A percentile compares a stretch with the other conserved stretches of the same genome.
These are phyloP conservation scores for Chondrilla cf. caribensis DNA, from an alignment of 37 sponge, comb jelly and placozoan species.

Conservation along the genomic window DNA sequence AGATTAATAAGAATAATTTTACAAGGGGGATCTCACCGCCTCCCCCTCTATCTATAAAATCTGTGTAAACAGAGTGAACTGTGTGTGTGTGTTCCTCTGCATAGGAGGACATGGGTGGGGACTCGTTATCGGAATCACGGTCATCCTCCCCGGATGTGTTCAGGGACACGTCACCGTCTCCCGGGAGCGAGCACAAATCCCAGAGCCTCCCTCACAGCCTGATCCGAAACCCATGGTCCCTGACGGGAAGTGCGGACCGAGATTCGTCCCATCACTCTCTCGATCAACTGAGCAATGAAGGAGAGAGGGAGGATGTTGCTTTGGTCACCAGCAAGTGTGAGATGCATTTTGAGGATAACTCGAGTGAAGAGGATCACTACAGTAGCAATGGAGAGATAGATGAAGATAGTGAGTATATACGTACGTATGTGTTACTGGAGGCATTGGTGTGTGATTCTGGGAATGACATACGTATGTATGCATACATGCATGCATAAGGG, in stretches of 20 bases:
- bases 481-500: no score
- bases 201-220: background rate
- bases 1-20: no score
- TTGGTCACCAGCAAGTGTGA: background rate
- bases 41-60: no score
- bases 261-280: no score
- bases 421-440: background rate
- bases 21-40: no score
- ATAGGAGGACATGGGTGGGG: background rate
- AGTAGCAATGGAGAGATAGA: slow-evolving; percentile 7
- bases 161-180: background rate
- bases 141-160: slow-evolving; percentile 16
- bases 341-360: background rate
- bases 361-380: background rate
- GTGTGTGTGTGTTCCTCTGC: background rate
- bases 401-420: background rate
- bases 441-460: background rate
- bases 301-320: background rate
- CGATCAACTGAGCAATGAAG: background rate
- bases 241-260: background rate
- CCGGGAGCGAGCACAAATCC: background rate
- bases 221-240: background rate
- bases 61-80: no score
- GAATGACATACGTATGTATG: background rate
- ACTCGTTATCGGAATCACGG: background rate